A percentile compares a stretch with the other conserved stretches of the same genome.
phyloP scores from a whole-genome alignment of 2,113 vertebrate species.

The Chionodraco myersi region DNA sequence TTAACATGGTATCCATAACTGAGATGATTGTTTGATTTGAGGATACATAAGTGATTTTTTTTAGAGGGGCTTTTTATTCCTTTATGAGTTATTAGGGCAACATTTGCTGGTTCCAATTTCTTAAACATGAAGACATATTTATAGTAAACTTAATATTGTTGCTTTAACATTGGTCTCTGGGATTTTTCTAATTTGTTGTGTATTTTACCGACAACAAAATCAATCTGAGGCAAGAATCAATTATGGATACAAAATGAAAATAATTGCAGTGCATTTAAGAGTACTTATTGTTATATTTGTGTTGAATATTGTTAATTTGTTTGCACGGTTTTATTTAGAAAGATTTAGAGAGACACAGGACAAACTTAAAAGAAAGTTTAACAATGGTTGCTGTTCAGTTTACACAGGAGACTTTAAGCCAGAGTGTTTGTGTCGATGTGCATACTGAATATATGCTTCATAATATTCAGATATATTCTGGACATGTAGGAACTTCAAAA shows the following conservation, averaged over 20 bases:
- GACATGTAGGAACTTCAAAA: constrained; percentile 18
- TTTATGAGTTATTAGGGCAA: neutral
- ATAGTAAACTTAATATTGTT: neutral
- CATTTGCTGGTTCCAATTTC: neutral
- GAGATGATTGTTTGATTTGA: neutral
- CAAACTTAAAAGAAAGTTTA: neutral
- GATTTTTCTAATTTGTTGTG: neutral
- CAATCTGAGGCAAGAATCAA: neutral
- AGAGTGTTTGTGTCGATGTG: constrained; percentile 4
- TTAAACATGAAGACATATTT: neutral
- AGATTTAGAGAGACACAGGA: neutral
- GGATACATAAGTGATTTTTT: neutral
- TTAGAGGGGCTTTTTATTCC: neutral
- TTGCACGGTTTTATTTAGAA: too few species aligned
- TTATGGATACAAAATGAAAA: neutral
- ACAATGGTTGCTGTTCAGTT: neutral
- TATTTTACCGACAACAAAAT: neutral
- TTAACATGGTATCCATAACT: neutral
- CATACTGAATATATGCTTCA: constrained; percentile 23
- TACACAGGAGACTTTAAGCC: neutral
- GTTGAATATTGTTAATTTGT: too few species aligned
- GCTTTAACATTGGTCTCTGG: neutral
- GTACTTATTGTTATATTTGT: neutral
- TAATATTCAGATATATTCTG: constrained; percentile 16
- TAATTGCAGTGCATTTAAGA: neutral